These are phyloP conservation scores for Drosophila conformis DNA, from an alignment of 2,888 invertebrate genomes.

Conservation along the genomic window DNA sequence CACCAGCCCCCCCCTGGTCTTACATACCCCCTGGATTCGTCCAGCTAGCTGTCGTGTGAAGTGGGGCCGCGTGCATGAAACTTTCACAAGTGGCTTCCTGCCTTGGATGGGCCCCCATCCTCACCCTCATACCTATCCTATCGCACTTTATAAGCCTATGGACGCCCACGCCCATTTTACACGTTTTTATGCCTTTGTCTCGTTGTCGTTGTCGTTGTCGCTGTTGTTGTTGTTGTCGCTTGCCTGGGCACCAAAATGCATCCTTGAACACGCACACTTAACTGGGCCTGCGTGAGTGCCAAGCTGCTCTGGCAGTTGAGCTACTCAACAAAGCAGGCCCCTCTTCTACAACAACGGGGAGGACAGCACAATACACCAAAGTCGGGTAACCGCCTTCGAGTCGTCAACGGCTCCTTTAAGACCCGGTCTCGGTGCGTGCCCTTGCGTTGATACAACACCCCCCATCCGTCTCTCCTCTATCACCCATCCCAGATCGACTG, in stretches of 20 bases:
- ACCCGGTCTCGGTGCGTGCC: conserved; percentile 64
- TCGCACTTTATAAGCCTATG: conserved; percentile 78
- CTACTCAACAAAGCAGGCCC: conserved; percentile 49
- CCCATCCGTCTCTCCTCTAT: conserved; percentile 10
- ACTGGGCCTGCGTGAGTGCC: conserved; percentile 81
- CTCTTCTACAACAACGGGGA: neutral
- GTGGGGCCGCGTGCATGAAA: conserved; percentile 81
- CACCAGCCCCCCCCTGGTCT: neutral
- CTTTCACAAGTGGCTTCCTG: conserved; percentile 81
- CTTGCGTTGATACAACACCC: conserved; percentile 70
- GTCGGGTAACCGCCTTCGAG: conserved; percentile 50
- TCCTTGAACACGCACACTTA: conserved; percentile 80
- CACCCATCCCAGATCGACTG: conserved; percentile 5
- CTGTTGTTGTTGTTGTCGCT: conserved; percentile 58
- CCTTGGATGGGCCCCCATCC: conserved; percentile 47
- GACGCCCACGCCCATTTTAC: conserved; percentile 72
- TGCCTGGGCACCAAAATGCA: conserved; percentile 79
- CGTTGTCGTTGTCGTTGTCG: conserved; percentile 62
- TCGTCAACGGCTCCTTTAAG: conserved; percentile 41
- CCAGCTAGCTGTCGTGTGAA: conserved; percentile 72
- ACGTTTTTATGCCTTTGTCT: conserved; percentile 79
- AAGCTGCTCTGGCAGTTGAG: conserved; percentile 63
- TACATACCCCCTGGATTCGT: conserved; percentile 4
- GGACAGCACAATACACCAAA: conserved; percentile 38
- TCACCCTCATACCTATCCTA: neutral